A percentile compares a stretch with the other conserved stretches of the same genome.
phyloP scores from a whole-genome alignment of 2,113 vertebrate genomes.

The Mixornis gularis region DNA sequence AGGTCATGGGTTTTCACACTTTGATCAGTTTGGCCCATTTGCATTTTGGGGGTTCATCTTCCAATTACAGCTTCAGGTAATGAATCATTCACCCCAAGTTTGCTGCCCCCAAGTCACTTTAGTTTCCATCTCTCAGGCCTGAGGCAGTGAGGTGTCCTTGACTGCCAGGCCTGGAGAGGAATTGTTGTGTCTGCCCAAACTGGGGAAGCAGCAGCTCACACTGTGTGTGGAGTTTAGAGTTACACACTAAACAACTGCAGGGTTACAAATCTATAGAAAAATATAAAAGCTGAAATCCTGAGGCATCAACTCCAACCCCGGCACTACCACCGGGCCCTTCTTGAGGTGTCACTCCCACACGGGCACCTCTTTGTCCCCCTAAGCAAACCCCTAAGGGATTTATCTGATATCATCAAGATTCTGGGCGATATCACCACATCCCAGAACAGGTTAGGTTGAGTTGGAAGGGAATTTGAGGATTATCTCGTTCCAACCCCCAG shows the following conservation, averaged over 20 bases:
- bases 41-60: not conserved
- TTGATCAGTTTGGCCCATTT: not conserved
- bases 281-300: not conserved
- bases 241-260: not conserved
- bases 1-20: rapidly evolving
- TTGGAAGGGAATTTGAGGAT: not conserved
- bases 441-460: not conserved
- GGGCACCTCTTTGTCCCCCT: not conserved
- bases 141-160: not conserved
- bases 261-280: rapidly evolving
- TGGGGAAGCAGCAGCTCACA: not conserved
- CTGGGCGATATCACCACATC: rapidly evolving
- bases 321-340: not conserved
- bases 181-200: not conserved
- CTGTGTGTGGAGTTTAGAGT: not conserved
- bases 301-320: not conserved
- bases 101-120: not conserved
- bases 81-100: not conserved
- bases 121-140: not conserved
- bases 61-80: not conserved
- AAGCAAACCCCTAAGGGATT: not conserved
- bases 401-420: not conserved
- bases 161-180: not conserved
- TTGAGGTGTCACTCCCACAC: not conserved
- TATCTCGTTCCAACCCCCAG: rapidly evolving